Percentiles rank a stretch among this genome's conserved stretches.
These are phyloP conservation scores for Anorthoa munda DNA, from an alignment of 2,888 invertebrate species.

Conservation along the genomic window DNA sequence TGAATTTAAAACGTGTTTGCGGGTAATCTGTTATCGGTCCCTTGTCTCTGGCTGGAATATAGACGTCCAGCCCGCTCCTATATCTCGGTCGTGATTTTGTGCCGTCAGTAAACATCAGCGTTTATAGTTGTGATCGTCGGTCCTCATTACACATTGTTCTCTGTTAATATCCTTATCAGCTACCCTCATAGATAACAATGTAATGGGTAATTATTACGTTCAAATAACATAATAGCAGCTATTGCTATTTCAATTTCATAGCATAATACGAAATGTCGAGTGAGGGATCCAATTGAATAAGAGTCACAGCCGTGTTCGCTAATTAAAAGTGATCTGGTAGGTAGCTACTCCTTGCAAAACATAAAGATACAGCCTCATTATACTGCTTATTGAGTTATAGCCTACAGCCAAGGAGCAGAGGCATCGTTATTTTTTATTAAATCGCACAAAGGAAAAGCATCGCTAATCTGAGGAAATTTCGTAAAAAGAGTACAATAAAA, in stretches of 20 bases:
- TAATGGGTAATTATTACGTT: constrained; percentile 44
- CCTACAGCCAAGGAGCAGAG: constrained; percentile 60
- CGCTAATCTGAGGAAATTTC: constrained; percentile 61
- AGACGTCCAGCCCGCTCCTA: constrained; percentile 85
- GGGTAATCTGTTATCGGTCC: constrained; percentile 91
- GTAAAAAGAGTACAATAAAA: constrained; percentile 75
- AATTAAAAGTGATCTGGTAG: constrained; percentile 68
- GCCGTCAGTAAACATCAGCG: constrained; percentile 68
- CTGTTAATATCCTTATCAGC: constrained; percentile 44
- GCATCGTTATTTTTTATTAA: constrained; percentile 63
- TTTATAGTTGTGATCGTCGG: constrained; percentile 61
- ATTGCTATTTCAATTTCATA: constrained; percentile 52
- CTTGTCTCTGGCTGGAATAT: constrained; percentile 89
- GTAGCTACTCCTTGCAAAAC: constrained; percentile 58
- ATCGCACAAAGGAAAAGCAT: constrained; percentile 53
- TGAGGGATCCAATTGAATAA: constrained; percentile 55
- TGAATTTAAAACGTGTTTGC: constrained; percentile 91
- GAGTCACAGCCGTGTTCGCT: constrained; percentile 64
- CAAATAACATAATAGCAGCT: constrained; percentile 45
- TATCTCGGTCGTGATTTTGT: constrained; percentile 83
- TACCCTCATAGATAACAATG: constrained; percentile 36
- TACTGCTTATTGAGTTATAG: constrained; percentile 66
- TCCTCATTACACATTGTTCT: constrained; percentile 45
- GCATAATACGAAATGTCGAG: constrained; percentile 46
- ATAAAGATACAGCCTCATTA: constrained; percentile 69